Percentiles rank a stretch among this genome's conserved stretches.
phyloP scores from a whole-genome alignment of 1,140 invertebrate species.

The Trachymyrmex septentrionalis region DNA sequence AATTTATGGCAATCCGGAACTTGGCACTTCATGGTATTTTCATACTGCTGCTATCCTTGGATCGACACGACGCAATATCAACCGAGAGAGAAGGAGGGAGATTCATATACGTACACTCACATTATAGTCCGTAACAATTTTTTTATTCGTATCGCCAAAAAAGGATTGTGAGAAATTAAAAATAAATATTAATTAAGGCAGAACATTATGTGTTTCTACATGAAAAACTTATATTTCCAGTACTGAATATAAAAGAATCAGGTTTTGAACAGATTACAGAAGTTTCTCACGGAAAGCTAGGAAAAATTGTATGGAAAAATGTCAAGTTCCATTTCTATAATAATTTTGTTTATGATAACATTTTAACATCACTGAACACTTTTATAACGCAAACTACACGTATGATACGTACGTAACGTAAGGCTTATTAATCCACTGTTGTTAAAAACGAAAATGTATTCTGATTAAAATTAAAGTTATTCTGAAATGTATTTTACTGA shows the following conservation, averaged over 20 bases:
- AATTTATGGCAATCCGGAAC: neutral
- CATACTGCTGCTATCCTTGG: constrained; percentile 24
- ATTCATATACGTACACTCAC: neutral
- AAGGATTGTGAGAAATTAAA: neutral
- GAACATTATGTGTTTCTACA: neutral
- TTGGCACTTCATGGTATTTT: neutral
- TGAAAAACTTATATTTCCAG: neutral
- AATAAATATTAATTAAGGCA: neutral
- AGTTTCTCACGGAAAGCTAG: neutral
- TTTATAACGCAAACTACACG: neutral
- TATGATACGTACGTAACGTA: neutral
- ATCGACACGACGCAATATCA: constrained; percentile 11
- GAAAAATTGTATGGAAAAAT: neutral
- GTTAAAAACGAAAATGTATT: neutral
- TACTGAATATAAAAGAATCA: neutral
- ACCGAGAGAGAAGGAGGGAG: constrained; percentile 5
- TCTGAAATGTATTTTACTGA: neutral
- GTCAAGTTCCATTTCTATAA: neutral
- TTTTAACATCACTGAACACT: neutral
- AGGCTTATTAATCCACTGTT: neutral
- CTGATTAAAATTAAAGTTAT: too few relatives aligned
- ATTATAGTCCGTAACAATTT: neutral
- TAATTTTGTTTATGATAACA: neutral
- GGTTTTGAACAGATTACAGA: neutral
- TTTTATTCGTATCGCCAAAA: neutral